Conservation (phyloP, 2,797 vertebrate species). For the Coregonus suidteri region DNA sequence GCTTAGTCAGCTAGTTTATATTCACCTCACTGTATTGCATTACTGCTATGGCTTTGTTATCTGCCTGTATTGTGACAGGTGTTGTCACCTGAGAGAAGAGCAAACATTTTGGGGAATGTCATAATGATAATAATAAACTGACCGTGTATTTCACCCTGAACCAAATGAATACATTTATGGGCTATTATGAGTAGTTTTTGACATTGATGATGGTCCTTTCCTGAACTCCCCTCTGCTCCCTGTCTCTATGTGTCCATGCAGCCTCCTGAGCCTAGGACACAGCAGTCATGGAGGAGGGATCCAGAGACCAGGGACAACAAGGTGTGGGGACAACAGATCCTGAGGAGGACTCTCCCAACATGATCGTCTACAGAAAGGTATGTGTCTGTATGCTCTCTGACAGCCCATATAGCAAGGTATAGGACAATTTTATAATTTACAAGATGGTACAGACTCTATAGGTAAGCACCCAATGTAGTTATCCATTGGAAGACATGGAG, state of each 20-base stretch:
- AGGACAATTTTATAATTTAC: not conserved
- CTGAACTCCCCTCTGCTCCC: not conserved
- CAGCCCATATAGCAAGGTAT: not conserved
- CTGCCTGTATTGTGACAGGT: constrained; percentile 41
- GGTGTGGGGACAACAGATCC: constrained; percentile 72
- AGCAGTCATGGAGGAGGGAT: constrained; percentile 86
- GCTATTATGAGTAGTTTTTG: not conserved
- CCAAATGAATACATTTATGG: not conserved
- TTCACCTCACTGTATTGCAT: constrained; percentile 36
- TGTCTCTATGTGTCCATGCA: constrained; percentile 1
- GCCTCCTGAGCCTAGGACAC: constrained; percentile 53
- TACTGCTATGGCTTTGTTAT: constrained; percentile 47
- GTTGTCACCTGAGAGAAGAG: constrained; percentile 31
- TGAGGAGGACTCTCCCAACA: constrained; percentile 92
- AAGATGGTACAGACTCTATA: not conserved
- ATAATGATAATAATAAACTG: constrained; percentile 39
- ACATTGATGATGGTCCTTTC: not conserved
- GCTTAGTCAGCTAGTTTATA: constrained; percentile 41
- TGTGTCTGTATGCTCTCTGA: constrained; percentile 39
- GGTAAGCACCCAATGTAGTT: not conserved
- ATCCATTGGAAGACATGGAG: not conserved
- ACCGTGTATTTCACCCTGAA: not conserved
- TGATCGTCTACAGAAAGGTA: constrained; percentile 97
- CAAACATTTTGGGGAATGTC: constrained; percentile 52
- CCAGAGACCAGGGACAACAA: constrained; percentile 74